These are phyloP conservation scores for Drosophila prolongata DNA, from an alignment of 2,888 invertebrate species.

Conservation along the genomic window DNA sequence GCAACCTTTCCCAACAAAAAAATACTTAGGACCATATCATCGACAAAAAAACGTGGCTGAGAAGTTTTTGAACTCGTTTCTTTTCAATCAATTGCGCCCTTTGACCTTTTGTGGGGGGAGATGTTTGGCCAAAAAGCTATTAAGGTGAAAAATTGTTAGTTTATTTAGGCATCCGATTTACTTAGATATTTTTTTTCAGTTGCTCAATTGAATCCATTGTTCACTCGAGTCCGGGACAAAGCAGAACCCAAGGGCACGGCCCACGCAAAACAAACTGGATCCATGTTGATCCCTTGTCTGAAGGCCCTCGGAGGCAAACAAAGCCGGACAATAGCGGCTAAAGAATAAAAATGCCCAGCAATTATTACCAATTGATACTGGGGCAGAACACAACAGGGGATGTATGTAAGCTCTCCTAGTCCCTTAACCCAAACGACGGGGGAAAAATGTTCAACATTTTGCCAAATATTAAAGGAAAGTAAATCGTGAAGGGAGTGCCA, in stretches of 20 bases:
- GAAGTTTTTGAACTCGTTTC: slow-evolving; percentile 28
- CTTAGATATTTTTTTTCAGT: slow-evolving; percentile 44
- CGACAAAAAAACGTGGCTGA: background rate
- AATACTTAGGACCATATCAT: background rate
- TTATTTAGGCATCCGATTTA: slow-evolving; percentile 43
- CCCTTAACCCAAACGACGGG: slow-evolving; percentile 13
- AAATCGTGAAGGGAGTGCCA: slow-evolving; percentile 18
- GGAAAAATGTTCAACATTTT: slow-evolving; percentile 37
- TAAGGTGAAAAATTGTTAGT: slow-evolving; percentile 47
- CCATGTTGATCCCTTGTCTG: slow-evolving; percentile 37
- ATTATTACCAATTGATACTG: slow-evolving; percentile 63
- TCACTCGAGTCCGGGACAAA: slow-evolving; percentile 6
- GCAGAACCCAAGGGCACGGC: slow-evolving; percentile 9
- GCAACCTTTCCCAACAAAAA: slow-evolving; percentile 10
- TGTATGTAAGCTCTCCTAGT: slow-evolving; percentile 7
- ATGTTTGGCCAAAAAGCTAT: slow-evolving; percentile 18
- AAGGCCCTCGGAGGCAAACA: slow-evolving; percentile 44
- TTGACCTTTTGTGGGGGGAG: slow-evolving; percentile 24
- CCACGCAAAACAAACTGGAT: slow-evolving; percentile 28
- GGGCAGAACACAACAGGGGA: slow-evolving; percentile 29
- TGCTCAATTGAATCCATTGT: slow-evolving; percentile 44
- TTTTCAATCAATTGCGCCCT: slow-evolving; percentile 38
- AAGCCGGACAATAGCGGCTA: slow-evolving; percentile 31
- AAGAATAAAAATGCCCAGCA: slow-evolving; percentile 50
- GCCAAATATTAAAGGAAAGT: slow-evolving; percentile 38